phyloP scores from a whole-genome alignment of 2,113 vertebrate species.

The Terrapene triunguis region DNA sequence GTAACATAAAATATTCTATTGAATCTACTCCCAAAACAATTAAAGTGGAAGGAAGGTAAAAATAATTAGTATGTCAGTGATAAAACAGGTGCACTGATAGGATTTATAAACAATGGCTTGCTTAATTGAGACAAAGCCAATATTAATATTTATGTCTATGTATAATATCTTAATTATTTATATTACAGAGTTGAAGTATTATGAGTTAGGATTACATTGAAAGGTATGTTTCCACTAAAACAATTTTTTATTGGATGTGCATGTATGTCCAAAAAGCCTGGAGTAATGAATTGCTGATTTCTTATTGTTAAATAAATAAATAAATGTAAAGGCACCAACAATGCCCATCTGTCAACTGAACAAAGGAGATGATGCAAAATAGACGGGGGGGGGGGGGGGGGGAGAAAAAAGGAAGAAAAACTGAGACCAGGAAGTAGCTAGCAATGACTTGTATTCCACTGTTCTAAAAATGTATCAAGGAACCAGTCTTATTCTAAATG shows the following conservation, averaged over 20 bases:
- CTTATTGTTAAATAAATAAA: neutral
- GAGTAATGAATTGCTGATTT: neutral
- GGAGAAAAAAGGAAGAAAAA: neutral
- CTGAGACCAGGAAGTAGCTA: neutral
- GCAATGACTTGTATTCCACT: neutral
- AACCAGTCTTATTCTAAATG: neutral
- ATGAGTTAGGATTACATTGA: neutral
- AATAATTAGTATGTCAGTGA: constrained; percentile 43
- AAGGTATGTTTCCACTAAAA: neutral
- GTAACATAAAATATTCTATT: neutral
- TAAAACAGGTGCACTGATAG: neutral
- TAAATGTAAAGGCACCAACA: neutral
- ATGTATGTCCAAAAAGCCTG: neutral
- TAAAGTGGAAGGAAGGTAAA: neutral
- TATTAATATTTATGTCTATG: neutral
- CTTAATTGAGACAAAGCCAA: constrained; percentile 28
- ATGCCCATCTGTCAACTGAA: fast-evolving
- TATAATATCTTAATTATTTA: constrained; percentile 31
- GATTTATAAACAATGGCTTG: constrained; percentile 15
- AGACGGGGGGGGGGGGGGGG: neutral
- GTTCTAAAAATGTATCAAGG: neutral
- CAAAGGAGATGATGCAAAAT: neutral
- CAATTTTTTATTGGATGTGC: neutral
- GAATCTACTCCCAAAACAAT: neutral
- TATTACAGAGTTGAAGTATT: constrained; percentile 9